Conservation (phyloP, 2,113 vertebrate species). For the Hippocampus comes region DNA sequence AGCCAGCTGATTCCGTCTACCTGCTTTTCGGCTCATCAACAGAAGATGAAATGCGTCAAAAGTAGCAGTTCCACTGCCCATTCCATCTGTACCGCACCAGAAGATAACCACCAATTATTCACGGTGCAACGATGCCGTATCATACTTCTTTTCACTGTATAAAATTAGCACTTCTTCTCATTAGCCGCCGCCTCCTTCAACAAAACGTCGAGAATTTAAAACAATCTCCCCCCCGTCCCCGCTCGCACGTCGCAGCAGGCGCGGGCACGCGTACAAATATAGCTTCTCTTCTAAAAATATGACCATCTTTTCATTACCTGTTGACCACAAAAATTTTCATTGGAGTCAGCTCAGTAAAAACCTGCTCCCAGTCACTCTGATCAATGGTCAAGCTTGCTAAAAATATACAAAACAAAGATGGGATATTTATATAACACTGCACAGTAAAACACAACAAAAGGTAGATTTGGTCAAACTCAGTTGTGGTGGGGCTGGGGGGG, state of each 20-base stretch:
- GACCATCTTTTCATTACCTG: slow-evolving; percentile 51
- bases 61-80: slow-evolving; percentile 62
- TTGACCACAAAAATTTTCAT: slow-evolving; percentile 46
- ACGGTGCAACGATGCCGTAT: slow-evolving; percentile 49
- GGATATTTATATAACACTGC: slow-evolving; percentile 35
- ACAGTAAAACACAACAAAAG: slow-evolving; percentile 53
- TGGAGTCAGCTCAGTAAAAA: slow-evolving; percentile 56
- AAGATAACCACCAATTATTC: slow-evolving; percentile 52
- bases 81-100: slow-evolving; percentile 42
- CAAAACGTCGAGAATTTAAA: slow-evolving; percentile 60
- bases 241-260: slow-evolving; percentile 43
- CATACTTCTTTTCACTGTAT: slow-evolving; percentile 51
- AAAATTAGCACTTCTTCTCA: slow-evolving; percentile 70
- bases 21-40: slow-evolving; percentile 35
- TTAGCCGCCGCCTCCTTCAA: slow-evolving; percentile 54
- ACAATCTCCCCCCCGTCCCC: slow-evolving; percentile 59
- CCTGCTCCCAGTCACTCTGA: slow-evolving; percentile 40
- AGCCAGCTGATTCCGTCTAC: slow-evolving; percentile 39
- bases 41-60: slow-evolving; percentile 56
- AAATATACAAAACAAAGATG: slow-evolving; percentile 33
- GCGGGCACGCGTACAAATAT: slow-evolving; percentile 69
- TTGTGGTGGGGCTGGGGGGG: slow-evolving; percentile 19
- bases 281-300: slow-evolving; percentile 69
- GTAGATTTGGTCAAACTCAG: not conserved
- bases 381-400: slow-evolving; percentile 38